Evolutionary conservation across 1,140 invertebrate species (phyloP).

Genomic region (honey bee (Apis mellifera)): Amel_HAv3.1 CM009934.2:12555001-12555500

Average conservation of each 20-base stretch:
- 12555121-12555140: not conserved
- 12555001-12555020: conserved; percentile 84
- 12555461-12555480: not conserved
- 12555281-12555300: conserved; percentile 54
- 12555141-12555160: not conserved
- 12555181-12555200: conserved; percentile 91
- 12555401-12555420: conserved; percentile 12
- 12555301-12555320: conserved; percentile 48
- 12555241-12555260: conserved; percentile 14
- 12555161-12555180: conserved; percentile 78
- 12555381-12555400: conserved; percentile 31
- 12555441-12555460: not conserved
- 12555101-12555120: not conserved
- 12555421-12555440: not conserved
- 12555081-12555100: conserved; percentile 88
- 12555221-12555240: conserved; percentile 47
- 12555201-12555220: conserved; percentile 86
- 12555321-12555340: conserved; percentile 32
- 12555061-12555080: conserved; percentile 94
- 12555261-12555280: conserved; percentile 50
- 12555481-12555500: not conserved
- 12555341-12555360: conserved; percentile 26
- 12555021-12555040: conserved; percentile 92
- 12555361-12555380: conserved; percentile 33
- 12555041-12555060: conserved; percentile 92